These are phyloP conservation scores for Mizuhopecten yessoensis DNA, from an alignment of 1,140 invertebrate species.

Conservation along the genomic window DNA sequence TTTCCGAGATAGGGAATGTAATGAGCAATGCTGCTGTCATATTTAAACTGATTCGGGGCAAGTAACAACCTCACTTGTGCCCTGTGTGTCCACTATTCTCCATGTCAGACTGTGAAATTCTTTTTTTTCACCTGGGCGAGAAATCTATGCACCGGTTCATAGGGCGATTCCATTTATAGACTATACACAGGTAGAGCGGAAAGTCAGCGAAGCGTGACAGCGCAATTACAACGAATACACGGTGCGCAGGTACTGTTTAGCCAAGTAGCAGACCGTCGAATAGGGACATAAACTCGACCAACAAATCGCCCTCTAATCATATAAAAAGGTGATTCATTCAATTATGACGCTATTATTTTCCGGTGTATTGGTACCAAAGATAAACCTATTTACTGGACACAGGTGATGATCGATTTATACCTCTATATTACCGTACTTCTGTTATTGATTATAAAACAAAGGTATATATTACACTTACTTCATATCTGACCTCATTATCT, in stretches of 20 bases:
- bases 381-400: not conserved
- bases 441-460: not conserved
- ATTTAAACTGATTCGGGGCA: not conserved
- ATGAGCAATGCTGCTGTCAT: not conserved
- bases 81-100: not conserved
- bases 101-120: constrained; percentile 2
- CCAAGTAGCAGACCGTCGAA: not conserved
- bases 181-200: not conserved
- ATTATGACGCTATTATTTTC: constrained; percentile 27
- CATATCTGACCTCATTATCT: not conserved
- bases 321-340: not conserved
- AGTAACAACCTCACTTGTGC: not conserved
- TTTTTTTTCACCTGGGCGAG: constrained; percentile 44
- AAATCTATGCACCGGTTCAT: constrained; percentile 29
- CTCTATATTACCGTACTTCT: not conserved
- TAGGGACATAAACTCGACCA: not conserved
- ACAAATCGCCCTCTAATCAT: not conserved
- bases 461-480: not conserved
- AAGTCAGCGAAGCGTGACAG: not conserved
- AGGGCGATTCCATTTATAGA: constrained; percentile 44
- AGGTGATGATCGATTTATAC: not conserved
- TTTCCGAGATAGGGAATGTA: not conserved
- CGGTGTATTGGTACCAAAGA: not conserved
- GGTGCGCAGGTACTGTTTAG: not conserved
- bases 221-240: not conserved